These are phyloP conservation scores for Archocentrus centrarchus DNA, from an alignment of 2,113 vertebrate species.

Conservation along the genomic window DNA sequence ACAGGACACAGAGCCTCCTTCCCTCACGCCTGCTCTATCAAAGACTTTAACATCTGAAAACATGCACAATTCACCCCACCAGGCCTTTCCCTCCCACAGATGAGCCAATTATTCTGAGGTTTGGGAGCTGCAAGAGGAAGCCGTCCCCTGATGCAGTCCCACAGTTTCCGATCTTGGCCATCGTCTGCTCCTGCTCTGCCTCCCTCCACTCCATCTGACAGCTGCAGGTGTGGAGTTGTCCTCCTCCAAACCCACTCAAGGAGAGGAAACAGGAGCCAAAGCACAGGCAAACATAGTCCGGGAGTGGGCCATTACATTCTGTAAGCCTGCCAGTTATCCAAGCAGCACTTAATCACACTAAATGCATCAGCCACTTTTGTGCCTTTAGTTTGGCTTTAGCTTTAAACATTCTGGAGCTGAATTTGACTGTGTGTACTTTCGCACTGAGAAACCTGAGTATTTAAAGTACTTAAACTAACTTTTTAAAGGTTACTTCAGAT, in stretches of 20 bases:
- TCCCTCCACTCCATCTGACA: conserved; percentile 38
- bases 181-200: conserved; percentile 36
- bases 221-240: conserved; percentile 63
- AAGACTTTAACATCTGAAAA: conserved; percentile 50
- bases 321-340: background rate
- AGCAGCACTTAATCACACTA: conserved; percentile 2
- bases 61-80: conserved; percentile 15
- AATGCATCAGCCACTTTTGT: background rate
- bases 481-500: background rate
- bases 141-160: conserved; percentile 30
- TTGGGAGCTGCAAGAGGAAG: conserved; percentile 39
- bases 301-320: background rate
- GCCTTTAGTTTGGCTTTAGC: background rate
- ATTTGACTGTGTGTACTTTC: background rate
- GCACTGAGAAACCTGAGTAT: background rate
- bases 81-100: conserved; percentile 54
- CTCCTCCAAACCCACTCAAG: conserved; percentile 19
- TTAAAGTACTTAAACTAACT: background rate
- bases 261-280: conserved; percentile 32
- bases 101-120: conserved; percentile 23
- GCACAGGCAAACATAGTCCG: background rate
- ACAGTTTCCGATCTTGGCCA: conserved; percentile 53
- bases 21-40: conserved; percentile 16
- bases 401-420: background rate
- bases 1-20: background rate